Conservation (phyloP, 2,797 vertebrate species). For the Lophius americanus region DNA sequence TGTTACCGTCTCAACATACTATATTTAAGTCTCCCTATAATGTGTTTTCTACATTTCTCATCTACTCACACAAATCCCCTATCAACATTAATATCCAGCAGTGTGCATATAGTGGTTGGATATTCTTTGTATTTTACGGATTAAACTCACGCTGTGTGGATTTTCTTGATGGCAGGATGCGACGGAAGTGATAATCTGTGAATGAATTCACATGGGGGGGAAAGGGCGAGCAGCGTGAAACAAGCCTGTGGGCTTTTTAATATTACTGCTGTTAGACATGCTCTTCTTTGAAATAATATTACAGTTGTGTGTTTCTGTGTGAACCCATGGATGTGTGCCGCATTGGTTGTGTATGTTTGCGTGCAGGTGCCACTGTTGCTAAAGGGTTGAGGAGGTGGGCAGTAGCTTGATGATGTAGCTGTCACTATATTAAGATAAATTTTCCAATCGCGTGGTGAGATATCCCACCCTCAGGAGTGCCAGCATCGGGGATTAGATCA, state of each 20-base stretch:
- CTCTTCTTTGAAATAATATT: conserved; percentile 11
- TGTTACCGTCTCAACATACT: conserved; percentile 14
- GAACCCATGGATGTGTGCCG: not conserved
- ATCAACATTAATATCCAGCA: conserved; percentile 47
- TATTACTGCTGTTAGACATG: not conserved
- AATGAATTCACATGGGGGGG: conserved; percentile 39
- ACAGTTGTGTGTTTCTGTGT: conserved; percentile 30
- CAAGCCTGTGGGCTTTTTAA: conserved; percentile 7
- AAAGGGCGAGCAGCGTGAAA: conserved; percentile 6
- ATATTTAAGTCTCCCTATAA: conserved; percentile 18
- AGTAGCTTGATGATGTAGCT: conserved; percentile 59
- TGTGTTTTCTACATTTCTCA: conserved; percentile 37
- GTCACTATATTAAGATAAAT: conserved; percentile 78
- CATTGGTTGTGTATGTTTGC: conserved; percentile 33
- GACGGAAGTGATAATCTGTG: conserved; percentile 33
- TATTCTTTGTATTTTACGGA: conserved; percentile 67
- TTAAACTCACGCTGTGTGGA: conserved; percentile 60
- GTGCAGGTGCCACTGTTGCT: conserved; percentile 54
- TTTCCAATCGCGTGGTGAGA: conserved; percentile 67
- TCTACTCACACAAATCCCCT: conserved; percentile 49
- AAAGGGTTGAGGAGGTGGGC: conserved; percentile 1
- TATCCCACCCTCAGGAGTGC: conserved; percentile 69
- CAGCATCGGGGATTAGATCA: conserved; percentile 77
- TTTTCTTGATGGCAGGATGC: conserved; percentile 51
- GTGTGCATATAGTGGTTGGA: conserved; percentile 46